Base-by-base conservation (phyloP, 92 coral and sea anemone species). In the Paramuricea clavata region DNA sequence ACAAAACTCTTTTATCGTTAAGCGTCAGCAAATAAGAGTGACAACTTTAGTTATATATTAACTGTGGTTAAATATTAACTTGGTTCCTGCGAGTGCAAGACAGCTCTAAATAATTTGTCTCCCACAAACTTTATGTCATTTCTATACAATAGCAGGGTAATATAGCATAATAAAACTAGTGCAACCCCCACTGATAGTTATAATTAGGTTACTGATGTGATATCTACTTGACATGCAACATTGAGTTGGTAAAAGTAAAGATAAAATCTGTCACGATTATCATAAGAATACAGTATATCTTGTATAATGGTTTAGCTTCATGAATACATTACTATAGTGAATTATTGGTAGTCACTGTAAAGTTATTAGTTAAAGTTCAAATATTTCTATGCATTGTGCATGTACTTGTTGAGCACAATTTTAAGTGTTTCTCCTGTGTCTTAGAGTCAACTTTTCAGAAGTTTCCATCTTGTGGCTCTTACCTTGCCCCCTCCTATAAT, bases 61-160 rank as follows among this genome's bases (percentile, higher is more conserved):
- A 28, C 60, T 25, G 44, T 22, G 36, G 34, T 22, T 25, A 74
- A 44, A 21, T 16, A 28, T 13, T 16, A n/a, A 15, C 60, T 19
- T 41, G 59, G 21, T 32, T 25, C 19, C 16, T 35, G n/a, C 17
- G 44, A 44, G 23, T 44, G 64, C 33, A 43, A 16, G 19, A 74
- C 81, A 43, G 59, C 27, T 44, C 81, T 49, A n/a, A 12, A 74
- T 74, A 74, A 74, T 74, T 74, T 74, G 56, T 49, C 81, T 74
- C 81, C 56, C 35, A 28, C 81, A 2, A n/a, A 9, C 33, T 1
- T 74, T 74, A 44, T 74, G 81, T 74, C 35, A 19, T 44, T 17
- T 6, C 16, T 49, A 27, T 74, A 41, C 54, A 34, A 41, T 72
- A 72, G 78, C 78, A 10, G 4, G 56, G 78, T 44, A 5, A 44